Evolutionary conservation across 35 echinoderm and acorn worm genomes (phyloP).

Genomic region (Acanthaster planci): DNA sequence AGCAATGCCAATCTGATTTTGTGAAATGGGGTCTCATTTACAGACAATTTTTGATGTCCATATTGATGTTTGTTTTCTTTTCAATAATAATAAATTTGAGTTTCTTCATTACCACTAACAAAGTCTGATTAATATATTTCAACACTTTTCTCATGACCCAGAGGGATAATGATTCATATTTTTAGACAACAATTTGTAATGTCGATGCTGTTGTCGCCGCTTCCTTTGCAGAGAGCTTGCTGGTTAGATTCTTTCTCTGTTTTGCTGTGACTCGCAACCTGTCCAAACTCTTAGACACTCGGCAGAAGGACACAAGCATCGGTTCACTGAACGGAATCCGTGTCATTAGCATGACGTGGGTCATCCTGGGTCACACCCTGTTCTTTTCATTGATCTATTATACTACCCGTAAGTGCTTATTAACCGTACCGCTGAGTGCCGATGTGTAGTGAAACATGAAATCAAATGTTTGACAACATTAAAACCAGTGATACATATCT

Average conservation of each 20-base stretch:
- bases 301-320: slow-evolving; percentile 52
- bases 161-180: too few relatives aligned
- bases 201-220: too few relatives aligned
- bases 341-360: slow-evolving; percentile 91
- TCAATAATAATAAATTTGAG: too few relatives aligned
- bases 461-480: not conserved
- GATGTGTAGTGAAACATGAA: not conserved
- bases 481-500: too few relatives aligned
- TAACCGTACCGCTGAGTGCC: not conserved
- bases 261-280: slow-evolving; percentile 82
- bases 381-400: not conserved
- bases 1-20: too few relatives aligned
- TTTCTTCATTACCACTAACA: too few relatives aligned
- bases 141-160: too few relatives aligned
- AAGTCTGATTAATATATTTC: too few relatives aligned
- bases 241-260: slow-evolving; percentile 58
- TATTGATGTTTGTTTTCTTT: too few relatives aligned
- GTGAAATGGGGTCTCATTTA: too few relatives aligned
- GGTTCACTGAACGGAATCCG: slow-evolving; percentile 79
- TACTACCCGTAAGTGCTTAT: not conserved
- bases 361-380: slow-evolving; percentile 79
- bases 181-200: too few relatives aligned
- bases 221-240: not conserved
- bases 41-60: too few relatives aligned
- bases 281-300: slow-evolving; percentile 58